These are phyloP conservation scores for Silurus aristotelis DNA, from an alignment of 2,797 vertebrate genomes.

Conservation along the genomic window DNA sequence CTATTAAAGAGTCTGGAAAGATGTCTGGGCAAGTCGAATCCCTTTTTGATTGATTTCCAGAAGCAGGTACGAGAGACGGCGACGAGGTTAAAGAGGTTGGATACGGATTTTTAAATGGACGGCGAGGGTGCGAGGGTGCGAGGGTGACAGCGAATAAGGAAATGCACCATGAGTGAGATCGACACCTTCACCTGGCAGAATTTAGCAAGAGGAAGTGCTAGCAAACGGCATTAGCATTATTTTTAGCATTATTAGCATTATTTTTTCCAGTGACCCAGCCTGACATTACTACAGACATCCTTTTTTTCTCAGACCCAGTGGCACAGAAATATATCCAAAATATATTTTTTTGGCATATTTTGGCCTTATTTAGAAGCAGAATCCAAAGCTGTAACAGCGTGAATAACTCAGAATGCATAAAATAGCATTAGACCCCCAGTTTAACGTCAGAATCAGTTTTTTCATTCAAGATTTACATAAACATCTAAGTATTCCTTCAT, in stretches of 20 bases:
- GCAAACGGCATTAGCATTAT: neutral
- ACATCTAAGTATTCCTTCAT: neutral
- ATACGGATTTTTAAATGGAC: neutral
- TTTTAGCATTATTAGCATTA: no score
- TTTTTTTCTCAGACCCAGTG: neutral
- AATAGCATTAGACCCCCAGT: no score
- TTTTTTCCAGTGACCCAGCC: neutral
- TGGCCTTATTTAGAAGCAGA: neutral
- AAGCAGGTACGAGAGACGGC: neutral
- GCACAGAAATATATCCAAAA: neutral
- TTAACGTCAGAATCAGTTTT: neutral
- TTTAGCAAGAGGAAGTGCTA: neutral
- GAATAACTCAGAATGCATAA: no score
- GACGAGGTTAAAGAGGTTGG: neutral
- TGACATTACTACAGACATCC: neutral
- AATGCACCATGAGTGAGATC: neutral
- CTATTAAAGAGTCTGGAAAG: constrained; percentile 14
- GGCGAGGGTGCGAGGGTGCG: no score
- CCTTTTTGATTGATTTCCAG: constrained; percentile 9
- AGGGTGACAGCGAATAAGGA: neutral
- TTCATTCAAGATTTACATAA: neutral
- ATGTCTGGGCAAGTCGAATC: neutral
- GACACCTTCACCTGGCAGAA: neutral
- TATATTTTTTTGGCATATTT: neutral
- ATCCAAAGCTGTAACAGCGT: no score